Conservation (phyloP, 1,140 invertebrate genomes). For the Euwallacea similis region DNA sequence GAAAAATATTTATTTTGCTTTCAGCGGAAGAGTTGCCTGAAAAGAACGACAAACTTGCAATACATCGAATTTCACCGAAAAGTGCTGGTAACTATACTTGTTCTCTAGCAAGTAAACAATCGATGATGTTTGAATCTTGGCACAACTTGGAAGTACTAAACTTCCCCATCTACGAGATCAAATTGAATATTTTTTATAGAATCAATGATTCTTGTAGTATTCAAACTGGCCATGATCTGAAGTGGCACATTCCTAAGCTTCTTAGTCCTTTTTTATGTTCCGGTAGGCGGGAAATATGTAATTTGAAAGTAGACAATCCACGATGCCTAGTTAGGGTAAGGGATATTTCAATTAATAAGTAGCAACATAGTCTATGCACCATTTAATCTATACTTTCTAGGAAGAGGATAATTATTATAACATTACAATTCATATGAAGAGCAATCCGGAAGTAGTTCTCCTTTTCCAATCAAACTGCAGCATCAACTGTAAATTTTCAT, state of each 20-base stretch:
- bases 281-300: conserved; percentile 37
- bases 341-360: too few relatives aligned
- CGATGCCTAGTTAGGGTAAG: conserved; percentile 40
- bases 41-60: conserved; percentile 39
- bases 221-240: conserved; percentile 39
- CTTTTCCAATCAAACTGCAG: conserved; percentile 41
- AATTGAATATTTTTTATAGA: conserved; percentile 41
- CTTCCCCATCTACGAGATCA: conserved; percentile 43
- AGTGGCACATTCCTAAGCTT: conserved; percentile 42
- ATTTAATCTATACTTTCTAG: too few relatives aligned
- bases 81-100: conserved; percentile 49
- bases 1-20: too few relatives aligned
- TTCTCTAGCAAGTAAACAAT: conserved; percentile 31
- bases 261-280: conserved; percentile 41
- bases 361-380: too few relatives aligned
- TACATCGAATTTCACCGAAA: conserved; percentile 42
- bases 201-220: conserved; percentile 42
- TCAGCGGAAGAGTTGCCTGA: too few relatives aligned
- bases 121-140: conserved; percentile 18
- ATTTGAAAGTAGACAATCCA: conserved; percentile 41
- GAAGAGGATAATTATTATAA: conserved; percentile 41
- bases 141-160: conserved; percentile 45
- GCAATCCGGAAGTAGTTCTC: conserved; percentile 43
- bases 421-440: conserved; percentile 41
- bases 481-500: conserved; percentile 48